These are phyloP conservation scores for Leucophora obtusa DNA, from an alignment of 2,888 invertebrate genomes.

Conservation along the genomic window DNA sequence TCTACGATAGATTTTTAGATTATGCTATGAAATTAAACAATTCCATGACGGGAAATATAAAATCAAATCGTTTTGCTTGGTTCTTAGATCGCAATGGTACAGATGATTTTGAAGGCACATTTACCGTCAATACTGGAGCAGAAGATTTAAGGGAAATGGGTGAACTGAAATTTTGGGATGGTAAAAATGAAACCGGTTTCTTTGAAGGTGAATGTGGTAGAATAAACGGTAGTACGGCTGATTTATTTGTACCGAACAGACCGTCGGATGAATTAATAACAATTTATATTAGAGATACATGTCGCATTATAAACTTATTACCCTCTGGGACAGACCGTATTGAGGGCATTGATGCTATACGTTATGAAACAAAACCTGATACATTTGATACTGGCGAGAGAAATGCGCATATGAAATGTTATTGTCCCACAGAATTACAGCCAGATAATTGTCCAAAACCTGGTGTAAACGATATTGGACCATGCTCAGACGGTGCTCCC, in stretches of 20 bases:
- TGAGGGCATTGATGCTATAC: conserved; percentile 73
- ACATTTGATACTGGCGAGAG: conserved; percentile 86
- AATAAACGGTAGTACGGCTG: conserved; percentile 87
- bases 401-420: conserved; percentile 83
- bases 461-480: conserved; percentile 85
- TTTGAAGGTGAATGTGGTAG: conserved; percentile 83
- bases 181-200: conserved; percentile 80
- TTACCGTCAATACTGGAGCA: conserved; percentile 87
- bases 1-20: conserved; percentile 84
- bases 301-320: conserved; percentile 83
- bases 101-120: conserved; percentile 85
- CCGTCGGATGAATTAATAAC: conserved; percentile 80
- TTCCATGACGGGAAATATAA: conserved; percentile 71
- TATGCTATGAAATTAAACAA: conserved; percentile 79
- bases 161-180: conserved; percentile 85
- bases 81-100: conserved; percentile 88
- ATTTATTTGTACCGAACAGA: conserved; percentile 86
- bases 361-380: conserved; percentile 80
- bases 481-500: conserved; percentile 87
- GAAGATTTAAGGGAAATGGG: conserved; percentile 84
- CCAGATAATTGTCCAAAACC: conserved; percentile 77
- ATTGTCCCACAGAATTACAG: conserved; percentile 79
- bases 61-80: conserved; percentile 87
- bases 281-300: conserved; percentile 87
- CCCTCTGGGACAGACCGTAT: conserved; percentile 67